Conservation (phyloP, 1,140 invertebrate genomes). For the Bombus ignitus region DNA sequence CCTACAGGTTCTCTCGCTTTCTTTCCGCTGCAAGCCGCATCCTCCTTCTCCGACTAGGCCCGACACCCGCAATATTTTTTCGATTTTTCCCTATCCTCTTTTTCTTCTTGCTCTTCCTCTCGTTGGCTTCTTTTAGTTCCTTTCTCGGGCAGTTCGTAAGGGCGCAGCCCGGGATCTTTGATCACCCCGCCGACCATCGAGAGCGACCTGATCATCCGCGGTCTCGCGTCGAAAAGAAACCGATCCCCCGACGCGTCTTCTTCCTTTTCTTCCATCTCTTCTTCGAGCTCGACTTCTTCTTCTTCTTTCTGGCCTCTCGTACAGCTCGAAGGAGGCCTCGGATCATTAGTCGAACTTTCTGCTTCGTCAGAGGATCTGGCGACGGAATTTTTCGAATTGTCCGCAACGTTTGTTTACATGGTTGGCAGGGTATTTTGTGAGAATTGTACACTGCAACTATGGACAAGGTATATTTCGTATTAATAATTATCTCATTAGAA, state of each 20-base stretch:
- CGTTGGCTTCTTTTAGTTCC: slow-evolving; percentile 17
- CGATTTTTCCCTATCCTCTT: slow-evolving; percentile 55
- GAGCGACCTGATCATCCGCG: slow-evolving; percentile 73
- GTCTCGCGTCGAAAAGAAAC: slow-evolving; percentile 70
- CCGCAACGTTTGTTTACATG: slow-evolving; percentile 37
- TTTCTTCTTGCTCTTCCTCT: slow-evolving; percentile 5
- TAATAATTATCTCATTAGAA: too few species aligned
- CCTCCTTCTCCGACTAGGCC: not conserved
- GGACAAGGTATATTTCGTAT: too few species aligned
- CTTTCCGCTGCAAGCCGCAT: not conserved
- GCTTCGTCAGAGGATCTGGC: slow-evolving; percentile 38
- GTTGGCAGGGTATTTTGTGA: not conserved
- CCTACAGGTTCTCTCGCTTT: slow-evolving; percentile 27
- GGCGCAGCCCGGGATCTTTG: slow-evolving; percentile 70
- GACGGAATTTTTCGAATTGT: slow-evolving; percentile 40
- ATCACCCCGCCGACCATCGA: slow-evolving; percentile 71
- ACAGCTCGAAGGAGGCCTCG: slow-evolving; percentile 24
- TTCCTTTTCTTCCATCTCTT: slow-evolving; percentile 23
- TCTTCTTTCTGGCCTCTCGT: slow-evolving; percentile 26
- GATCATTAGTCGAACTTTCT: slow-evolving; percentile 64
- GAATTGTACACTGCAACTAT: not conserved
- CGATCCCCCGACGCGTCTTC: slow-evolving; percentile 57
- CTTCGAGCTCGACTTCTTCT: slow-evolving; percentile 17
- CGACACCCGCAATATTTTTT: slow-evolving; percentile 66
- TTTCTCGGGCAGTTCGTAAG: slow-evolving; percentile 56